Evolutionary conservation across 2,888 invertebrate genomes (phyloP), one percentile per base, ranked within the genome.

Genomic region (Dasypogon diadema): DNA sequence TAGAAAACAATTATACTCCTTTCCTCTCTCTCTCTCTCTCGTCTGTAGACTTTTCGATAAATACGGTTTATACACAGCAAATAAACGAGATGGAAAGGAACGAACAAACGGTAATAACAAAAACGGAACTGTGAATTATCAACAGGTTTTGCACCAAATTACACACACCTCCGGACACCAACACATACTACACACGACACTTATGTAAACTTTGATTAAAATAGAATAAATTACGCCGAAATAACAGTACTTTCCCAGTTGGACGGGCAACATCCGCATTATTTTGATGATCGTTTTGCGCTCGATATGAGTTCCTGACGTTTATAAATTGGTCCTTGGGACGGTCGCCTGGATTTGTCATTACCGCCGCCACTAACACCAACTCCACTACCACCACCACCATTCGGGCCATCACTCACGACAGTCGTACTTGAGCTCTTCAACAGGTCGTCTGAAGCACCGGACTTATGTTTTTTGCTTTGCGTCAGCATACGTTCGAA

Each of bases 241-340:
- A 0, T n/a, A n/a, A n/a, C n/a, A n/a, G n/a, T n/a, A n/a, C n/a
- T n/a, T n/a, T n/a, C n/a, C n/a, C n/a, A n/a, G n/a, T n/a, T n/a
- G n/a, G n/a, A n/a, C n/a, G n/a, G n/a, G n/a, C n/a, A n/a, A n/a
- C n/a, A n/a, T n/a, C n/a, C n/a, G n/a, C n/a, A n/a, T 73, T 68
- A 75, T 60, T 48, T 76, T 10, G 74, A 60, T 18, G 55, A 79
- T 55, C 79, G 77, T 56, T 82, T 82, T 77, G 92, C 92, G 85
- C 94, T 94, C 54, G 94, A 92, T 81, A 95, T 94, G 75, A 94
- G 87, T 85, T 94, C 94, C 77, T 93, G 90, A 78, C 94, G 87
- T 85, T 94, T 94, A 89, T 93, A 94, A 18, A 93, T 90, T 72
- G 89, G 89, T 77, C 80, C 78, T 70, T 70, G 70, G 10, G 14